Evolutionary conservation across 53 echinoderm and acorn worm genomes (phyloP), one percentile per base, ranked within the genome.

Genomic region (Luidia sarsii): DNA sequence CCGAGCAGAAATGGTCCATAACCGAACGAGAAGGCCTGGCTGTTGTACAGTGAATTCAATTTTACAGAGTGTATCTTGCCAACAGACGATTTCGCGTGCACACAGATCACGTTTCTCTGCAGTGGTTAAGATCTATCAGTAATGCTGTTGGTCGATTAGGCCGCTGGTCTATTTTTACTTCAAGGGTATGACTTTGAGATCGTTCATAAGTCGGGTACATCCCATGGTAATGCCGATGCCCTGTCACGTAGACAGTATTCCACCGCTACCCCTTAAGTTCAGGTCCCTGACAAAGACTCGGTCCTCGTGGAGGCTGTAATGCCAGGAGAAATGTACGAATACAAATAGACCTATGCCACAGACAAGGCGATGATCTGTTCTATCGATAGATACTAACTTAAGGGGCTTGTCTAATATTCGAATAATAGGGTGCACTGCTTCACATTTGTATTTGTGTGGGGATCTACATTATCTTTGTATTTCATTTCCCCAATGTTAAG

Each of bases 71-170:
- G 23, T 56, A 56, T 24, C 56, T 56, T 24, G 56, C 56, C 9
- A 56, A 56, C 25, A 22, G 56, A 56, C 2, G 11, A 3, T 56
- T 56, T 11, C 22, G 56, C 3, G 56, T 56, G 1, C 25, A 56
- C 25, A 23, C 56, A 56, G 56, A 56, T 56, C 56, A 56, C 25
- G 56, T 56, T 24, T 56, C 56, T 56, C 22, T 16, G 56, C 56
- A 56, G 25, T 56, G 52, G 52, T 19, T 51, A 11, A 6, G 18
- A 51, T 51, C 52, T 9, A 51, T 51, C 4, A 10, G n/a, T 19
- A 51, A 51, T 51, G 56, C 25, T 23, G 10, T 56, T 3, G 56
- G 56, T 56, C 22, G 56, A 56, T 56, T 56, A 23, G 56, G 56
- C 2, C 56, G 56, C 22, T 56, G 56, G 56, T 56, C 56, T 56